These are phyloP conservation scores for Darevskia nairensis DNA, from an alignment of 2,797 vertebrate species.

Conservation along the genomic window DNA sequence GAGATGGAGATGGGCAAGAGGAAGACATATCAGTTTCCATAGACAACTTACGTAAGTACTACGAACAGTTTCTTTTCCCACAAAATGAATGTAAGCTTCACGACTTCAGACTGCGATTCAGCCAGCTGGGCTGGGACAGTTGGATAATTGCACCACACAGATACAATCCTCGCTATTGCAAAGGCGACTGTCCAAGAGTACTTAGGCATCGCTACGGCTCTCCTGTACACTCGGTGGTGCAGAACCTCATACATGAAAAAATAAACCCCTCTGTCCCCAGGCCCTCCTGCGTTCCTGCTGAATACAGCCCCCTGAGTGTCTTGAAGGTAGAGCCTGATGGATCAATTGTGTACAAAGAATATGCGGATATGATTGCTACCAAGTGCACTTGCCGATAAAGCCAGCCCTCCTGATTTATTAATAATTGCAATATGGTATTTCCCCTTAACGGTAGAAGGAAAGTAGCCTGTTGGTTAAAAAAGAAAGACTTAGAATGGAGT, in stretches of 20 bases:
- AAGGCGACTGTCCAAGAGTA: constrained; percentile 88
- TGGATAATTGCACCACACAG: constrained; percentile 94
- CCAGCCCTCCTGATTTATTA: fast-evolving
- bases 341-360: constrained; percentile 94
- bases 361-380: constrained; percentile 95
- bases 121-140: constrained; percentile 91
- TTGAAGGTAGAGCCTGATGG: constrained; percentile 91
- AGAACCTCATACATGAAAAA: constrained; percentile 93
- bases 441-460: fast-evolving
- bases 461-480: neutral
- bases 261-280: constrained; percentile 87
- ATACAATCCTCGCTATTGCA: constrained; percentile 95
- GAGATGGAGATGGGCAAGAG: constrained; percentile 69
- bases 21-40: constrained; percentile 55
- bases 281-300: constrained; percentile 92
- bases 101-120: constrained; percentile 90
- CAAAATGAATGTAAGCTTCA: constrained; percentile 91
- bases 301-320: constrained; percentile 92
- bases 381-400: constrained; percentile 91
- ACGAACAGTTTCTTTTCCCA: constrained; percentile 79
- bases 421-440: neutral
- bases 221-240: constrained; percentile 91
- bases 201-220: constrained; percentile 91
- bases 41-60: constrained; percentile 79
- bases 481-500: neutral